Base-by-base conservation (phyloP, 2,888 invertebrate species). In the Furcula furcula region DNA sequence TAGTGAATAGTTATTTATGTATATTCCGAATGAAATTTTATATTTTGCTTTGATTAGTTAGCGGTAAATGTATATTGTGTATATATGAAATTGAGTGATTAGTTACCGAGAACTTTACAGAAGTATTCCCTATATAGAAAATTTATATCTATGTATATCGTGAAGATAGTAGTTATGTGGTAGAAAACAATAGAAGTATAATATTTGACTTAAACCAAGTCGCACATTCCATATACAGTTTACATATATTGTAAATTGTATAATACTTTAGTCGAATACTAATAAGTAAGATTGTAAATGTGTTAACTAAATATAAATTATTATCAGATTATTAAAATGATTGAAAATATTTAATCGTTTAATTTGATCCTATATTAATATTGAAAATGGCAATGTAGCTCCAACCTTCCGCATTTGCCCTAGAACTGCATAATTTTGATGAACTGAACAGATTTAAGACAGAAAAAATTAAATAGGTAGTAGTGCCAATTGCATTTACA, bases 251-350 rank as follows among this genome's bases (percentile, higher is more conserved):
- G 26, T 14, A 21, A 21, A 21, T 7, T 1, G 4, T n/a, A 26
- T 14, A 13, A n/a, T n/a, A 10, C 9, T 7, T 6, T 32, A 31
- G 15, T 40, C 15, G 21, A 37, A 41, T 34, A 19, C 12, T n/a
- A 7, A 7, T 34, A 46, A 43, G 18, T 58, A 56, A 66, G 56
- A 63, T 64, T 80, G 77, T 77, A 76, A 73, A 80, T 54, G 70
- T 76, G 73, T 80, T 76, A 73, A n/a, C n/a, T n/a, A n/a, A 56
- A 72, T 76, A 75, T 83, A 83, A 84, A 80, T 82, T 81, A 84
- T 83, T 82, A 82, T 75, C 65, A 76, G 62, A 82, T 73, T 76
- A 83, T 73, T 77, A 75, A 76, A 79, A 60, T 65, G 54, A 76
- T 67, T 68, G 51, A 67, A 58, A 63, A 40, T 46, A 65, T 36